These are phyloP conservation scores for Macrochelys suwanniensis DNA, from an alignment of 2,797 vertebrate species.

Conservation along the genomic window DNA sequence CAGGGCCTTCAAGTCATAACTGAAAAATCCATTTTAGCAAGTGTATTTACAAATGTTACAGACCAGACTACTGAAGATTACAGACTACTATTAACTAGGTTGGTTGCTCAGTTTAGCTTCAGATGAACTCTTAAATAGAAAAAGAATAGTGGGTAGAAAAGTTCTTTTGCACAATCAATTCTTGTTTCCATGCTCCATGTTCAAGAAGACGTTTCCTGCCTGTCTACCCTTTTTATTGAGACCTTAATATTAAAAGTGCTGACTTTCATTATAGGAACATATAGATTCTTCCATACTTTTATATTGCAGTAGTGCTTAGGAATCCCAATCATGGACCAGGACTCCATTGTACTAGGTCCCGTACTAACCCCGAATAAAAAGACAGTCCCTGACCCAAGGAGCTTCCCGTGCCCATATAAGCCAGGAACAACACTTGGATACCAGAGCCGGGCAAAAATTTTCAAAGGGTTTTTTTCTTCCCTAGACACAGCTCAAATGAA, in stretches of 20 bases:
- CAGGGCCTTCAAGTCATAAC: neutral
- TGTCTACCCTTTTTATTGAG: rapidly evolving
- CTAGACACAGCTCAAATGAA: no score
- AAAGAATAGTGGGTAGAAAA: neutral
- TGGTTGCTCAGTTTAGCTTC: rapidly evolving
- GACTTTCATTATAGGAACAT: rapidly evolving
- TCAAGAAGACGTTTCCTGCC: neutral
- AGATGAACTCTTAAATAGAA: neutral
- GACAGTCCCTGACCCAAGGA: neutral
- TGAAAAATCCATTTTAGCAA: neutral
- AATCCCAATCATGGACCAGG: neutral
- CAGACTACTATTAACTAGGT: neutral
- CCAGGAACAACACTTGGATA: neutral
- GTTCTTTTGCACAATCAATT: neutral
- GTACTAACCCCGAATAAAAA: neutral
- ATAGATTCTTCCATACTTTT: rapidly evolving
- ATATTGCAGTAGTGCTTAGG: neutral
- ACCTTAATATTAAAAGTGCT: neutral
- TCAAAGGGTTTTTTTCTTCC: no score
- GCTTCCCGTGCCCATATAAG: neutral
- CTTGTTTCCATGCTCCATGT: no score
- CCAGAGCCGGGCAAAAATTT: no score
- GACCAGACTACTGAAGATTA: neutral
- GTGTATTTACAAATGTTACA: neutral
- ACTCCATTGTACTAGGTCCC: neutral